Evolutionary conservation across 2,797 vertebrate genomes (phyloP).

Genomic region (Microctenopoma lineatum): DNA sequence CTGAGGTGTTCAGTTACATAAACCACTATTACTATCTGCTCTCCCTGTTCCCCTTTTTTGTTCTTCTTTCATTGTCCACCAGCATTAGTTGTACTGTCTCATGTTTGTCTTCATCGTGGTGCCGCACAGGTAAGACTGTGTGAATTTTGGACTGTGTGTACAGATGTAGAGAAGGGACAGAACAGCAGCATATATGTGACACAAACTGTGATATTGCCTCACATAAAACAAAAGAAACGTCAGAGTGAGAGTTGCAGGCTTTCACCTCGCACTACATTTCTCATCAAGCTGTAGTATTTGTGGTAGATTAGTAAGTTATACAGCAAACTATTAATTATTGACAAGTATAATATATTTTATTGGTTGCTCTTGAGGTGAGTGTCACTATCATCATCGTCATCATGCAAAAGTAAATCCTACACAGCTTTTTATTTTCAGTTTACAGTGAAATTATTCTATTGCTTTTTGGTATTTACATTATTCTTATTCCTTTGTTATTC

Average conservation of each 20-base stretch:
- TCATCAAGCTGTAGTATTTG: conserved; percentile 42
- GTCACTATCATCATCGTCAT: conserved; percentile 37
- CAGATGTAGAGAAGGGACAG: conserved; percentile 33
- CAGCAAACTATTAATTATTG: conserved; percentile 48
- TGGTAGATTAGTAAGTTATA: conserved; percentile 52
- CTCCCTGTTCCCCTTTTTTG: conserved; percentile 34
- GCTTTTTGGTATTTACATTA: conserved; percentile 60
- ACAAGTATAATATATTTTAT: conserved; percentile 60
- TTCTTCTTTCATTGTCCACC: conserved; percentile 4
- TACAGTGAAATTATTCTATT: conserved; percentile 78
- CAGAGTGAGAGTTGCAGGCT: not conserved
- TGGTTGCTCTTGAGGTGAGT: conserved; percentile 41
- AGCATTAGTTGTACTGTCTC: conserved; percentile 39
- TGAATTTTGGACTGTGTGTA: conserved; percentile 15
- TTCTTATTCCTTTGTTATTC: conserved; percentile 35
- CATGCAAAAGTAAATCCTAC: conserved; percentile 48
- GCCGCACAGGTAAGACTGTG: conserved; percentile 57
- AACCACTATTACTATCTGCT: conserved; percentile 79
- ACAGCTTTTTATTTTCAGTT: conserved; percentile 66
- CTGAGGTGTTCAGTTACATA: conserved; percentile 81
- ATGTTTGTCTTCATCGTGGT: conserved; percentile 53
- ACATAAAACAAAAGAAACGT: not conserved
- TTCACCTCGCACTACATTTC: conserved; percentile 19
- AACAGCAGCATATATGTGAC: conserved; percentile 39
- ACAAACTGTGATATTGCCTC: conserved; percentile 58